Base-by-base conservation (phyloP, 2,113 vertebrate species). In the Burhinus oedicnemus region DNA sequence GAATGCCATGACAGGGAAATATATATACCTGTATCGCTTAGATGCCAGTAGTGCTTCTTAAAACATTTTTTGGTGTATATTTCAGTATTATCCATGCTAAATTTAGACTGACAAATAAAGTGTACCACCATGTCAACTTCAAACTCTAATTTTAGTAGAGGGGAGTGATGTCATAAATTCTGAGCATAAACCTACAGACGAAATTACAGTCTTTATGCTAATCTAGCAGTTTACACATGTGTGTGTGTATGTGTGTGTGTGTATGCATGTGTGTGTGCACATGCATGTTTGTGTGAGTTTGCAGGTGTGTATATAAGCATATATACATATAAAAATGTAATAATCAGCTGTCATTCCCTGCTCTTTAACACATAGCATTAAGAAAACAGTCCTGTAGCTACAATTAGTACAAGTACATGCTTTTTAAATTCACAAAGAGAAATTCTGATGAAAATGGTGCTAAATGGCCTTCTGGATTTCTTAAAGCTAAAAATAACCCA, bases 51-150 rank as follows among this genome's bases (percentile, higher is more conserved):
- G 5, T 26, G 25, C 5, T 88, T 72, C 77, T 74, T 90, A 51
- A 82, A 92, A 54, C 32, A 55, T 27, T 5, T 89, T 55, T 85
- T 87, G 38, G 6, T 75, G 55, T 82, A 20, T 92, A 79, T 96
- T 97, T 97, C 58, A 78, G 14, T 44, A 71, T 44, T 95, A 87
- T n/a, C 8, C 42, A 15, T 26, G 34, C 20, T 88, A 86, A 85
- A 51, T 93, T 93, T 96, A 77, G 70, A 86, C 45, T 90, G 83
- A 81, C 83, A 95, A 95, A 93, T 91, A 87, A 90, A 96, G 30
- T 17, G 0, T 78, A 62, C 42, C n/a, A 72, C 40, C 40, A 40
- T 54, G 29, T 51, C 32, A 69, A 16, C 27, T 93, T 95, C 54
- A 88, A 81, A 58, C 29, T 82, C 18, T 61, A 72, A 93, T 97